phyloP scores from a whole-genome alignment of 1,140 invertebrate species.

The Eurosta solidaginis region DNA sequence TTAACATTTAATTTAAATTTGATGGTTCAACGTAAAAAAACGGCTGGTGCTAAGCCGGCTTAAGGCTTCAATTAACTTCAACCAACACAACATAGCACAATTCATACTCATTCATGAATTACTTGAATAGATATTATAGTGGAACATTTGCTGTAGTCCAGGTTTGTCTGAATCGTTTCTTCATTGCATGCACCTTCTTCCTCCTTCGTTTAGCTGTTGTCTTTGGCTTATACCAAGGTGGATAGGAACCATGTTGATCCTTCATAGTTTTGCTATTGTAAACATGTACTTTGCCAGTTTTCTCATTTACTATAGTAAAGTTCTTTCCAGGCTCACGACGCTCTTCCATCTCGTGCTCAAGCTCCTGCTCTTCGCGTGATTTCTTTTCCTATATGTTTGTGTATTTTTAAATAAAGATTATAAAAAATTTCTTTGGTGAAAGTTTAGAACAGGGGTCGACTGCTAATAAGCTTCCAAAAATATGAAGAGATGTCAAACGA shows the following conservation, averaged over 20 bases:
- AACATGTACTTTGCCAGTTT: conserved; percentile 58
- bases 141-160: conserved; percentile 59
- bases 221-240: conserved; percentile 66
- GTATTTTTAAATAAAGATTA: no score
- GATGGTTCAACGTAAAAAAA: no score
- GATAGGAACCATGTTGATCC: conserved; percentile 69
- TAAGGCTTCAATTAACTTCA: no score
- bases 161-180: conserved; percentile 58
- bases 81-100: no score
- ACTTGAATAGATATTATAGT: no score
- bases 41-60: no score
- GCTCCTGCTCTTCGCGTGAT: conserved; percentile 51
- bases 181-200: conserved; percentile 58
- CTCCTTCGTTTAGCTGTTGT: conserved; percentile 65
- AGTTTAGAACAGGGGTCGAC: no score
- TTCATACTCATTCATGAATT: no score
- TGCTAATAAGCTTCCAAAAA: no score
- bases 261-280: conserved; percentile 67
- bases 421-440: no score
- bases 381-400: conserved; percentile 53
- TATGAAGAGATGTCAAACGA: no score
- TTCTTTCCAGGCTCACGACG: conserved; percentile 57
- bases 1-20: no score
- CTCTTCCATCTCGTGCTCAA: conserved; percentile 48
- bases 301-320: conserved; percentile 59